Evolutionary conservation across 1,140 invertebrate genomes (phyloP).

Genomic region (Heterodera schachtii): DNA sequence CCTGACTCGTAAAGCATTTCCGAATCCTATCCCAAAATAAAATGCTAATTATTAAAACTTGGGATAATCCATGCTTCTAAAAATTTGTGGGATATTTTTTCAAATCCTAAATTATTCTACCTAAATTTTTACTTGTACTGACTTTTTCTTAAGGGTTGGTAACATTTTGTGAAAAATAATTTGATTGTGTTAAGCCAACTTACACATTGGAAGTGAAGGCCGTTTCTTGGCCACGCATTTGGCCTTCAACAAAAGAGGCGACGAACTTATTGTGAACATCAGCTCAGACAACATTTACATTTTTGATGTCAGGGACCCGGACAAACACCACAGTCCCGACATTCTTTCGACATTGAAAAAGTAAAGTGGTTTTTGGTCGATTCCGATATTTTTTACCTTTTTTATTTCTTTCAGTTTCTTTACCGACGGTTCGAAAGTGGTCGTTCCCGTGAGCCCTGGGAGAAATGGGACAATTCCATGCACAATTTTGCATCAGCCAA

Average conservation of each 20-base stretch:
- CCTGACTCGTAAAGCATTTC: too few species aligned
- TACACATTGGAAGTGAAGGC: constrained; percentile 24
- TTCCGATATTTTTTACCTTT: not conserved
- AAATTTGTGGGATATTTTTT: too few species aligned
- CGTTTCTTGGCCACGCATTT: constrained; percentile 28
- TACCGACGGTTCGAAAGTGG: not conserved
- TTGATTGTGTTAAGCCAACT: constrained; percentile 23
- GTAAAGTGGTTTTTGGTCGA: not conserved
- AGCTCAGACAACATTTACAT: constrained; percentile 40
- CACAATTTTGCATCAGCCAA: not conserved
- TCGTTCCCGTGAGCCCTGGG: too few species aligned
- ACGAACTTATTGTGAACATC: constrained; percentile 37
- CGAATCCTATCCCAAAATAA: constrained; percentile 2
- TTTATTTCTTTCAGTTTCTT: not conserved
- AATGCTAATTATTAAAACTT: too few species aligned
- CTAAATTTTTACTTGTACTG: too few species aligned
- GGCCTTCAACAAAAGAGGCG: constrained; percentile 30
- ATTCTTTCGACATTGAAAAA: constrained; percentile 18
- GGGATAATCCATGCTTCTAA: too few species aligned
- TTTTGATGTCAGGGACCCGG: constrained; percentile 23
- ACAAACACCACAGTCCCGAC: constrained; percentile 9
- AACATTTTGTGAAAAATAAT: too few species aligned
- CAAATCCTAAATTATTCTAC: too few species aligned
- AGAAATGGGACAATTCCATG: not conserved
- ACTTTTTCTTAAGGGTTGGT: too few species aligned